Evolutionary conservation across 2,888 invertebrate genomes (phyloP).

Genomic region (Thumatha senex): DNA sequence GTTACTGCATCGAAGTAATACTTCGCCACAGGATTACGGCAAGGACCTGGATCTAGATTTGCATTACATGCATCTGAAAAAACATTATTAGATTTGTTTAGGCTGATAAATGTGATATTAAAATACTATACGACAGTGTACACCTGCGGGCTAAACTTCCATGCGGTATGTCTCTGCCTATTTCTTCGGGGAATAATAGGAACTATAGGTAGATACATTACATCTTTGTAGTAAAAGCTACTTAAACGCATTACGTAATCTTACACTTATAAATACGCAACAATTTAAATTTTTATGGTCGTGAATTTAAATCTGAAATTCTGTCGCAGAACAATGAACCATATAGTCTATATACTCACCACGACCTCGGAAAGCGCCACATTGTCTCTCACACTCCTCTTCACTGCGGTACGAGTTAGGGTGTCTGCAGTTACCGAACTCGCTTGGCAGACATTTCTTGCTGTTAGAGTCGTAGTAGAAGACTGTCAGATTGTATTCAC

Average conservation of each 20-base stretch:
- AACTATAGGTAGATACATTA: too few species aligned
- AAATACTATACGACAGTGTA: too few species aligned
- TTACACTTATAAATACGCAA: too few species aligned
- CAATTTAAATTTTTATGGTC: too few species aligned
- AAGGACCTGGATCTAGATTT: conserved; percentile 87
- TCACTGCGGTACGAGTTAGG: conserved; percentile 88
- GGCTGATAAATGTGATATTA: too few species aligned
- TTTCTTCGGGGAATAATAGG: too few species aligned
- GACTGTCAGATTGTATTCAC: conserved; percentile 84
- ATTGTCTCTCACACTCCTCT: conserved; percentile 89
- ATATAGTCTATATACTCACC: conserved; percentile 19
- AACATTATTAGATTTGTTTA: neutral
- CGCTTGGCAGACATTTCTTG: conserved; percentile 81
- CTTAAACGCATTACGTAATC: too few species aligned
- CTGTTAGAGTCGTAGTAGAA: conserved; percentile 88
- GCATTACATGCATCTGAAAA: conserved; percentile 88
- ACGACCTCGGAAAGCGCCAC: conserved; percentile 84
- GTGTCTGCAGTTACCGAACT: conserved; percentile 84
- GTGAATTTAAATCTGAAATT: too few species aligned
- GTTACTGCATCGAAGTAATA: conserved; percentile 86
- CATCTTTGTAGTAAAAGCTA: too few species aligned
- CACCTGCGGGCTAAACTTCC: too few species aligned
- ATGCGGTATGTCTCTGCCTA: too few species aligned
- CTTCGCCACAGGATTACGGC: conserved; percentile 85
- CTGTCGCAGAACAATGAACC: too few species aligned